Evolutionary conservation across 2,797 vertebrate species (phyloP), one percentile per base, ranked within the genome.

Genomic region (Propithecus perrieri): DNA sequence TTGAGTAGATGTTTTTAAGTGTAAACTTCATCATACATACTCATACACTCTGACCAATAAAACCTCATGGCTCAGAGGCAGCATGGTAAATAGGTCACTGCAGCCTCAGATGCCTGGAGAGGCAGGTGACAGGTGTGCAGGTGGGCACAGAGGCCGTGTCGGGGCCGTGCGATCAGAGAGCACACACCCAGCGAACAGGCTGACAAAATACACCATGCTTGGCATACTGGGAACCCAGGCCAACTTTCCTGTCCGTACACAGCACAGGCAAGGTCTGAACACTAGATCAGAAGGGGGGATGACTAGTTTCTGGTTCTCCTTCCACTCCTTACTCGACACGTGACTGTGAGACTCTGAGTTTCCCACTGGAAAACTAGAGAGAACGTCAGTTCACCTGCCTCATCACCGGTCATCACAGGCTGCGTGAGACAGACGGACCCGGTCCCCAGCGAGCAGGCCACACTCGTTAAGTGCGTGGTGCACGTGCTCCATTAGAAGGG

Each of bases 191-290:
- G 35, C 0, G 8, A 61, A 26, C 1, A 50, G 43, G 46, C 76
- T 88, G 55, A 53, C 50, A 86, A 63, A n/a, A 18, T 2, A 14
- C 28, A 7, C 28, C 0, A 0, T 0, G 30, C 22, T 18, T 2
- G 13, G 4, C 22, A 65, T 10, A 33, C 28, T 35, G 75, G 26
- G 84, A 72, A 85, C 14, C 26, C 53, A 28, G 17, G n/a, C 41
- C 17, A 10, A 2, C 14, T 7, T 41, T 50, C 30, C 14, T 10
- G 13, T 26, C 55, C 0, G 0, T 50, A 28, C 12, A 17, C 61
- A 46, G 2, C 9, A 26, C 0, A 24, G 13, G 8, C 22, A 61
- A 50, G 30, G 48, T 33, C 48, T 67, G 15, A 61, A 26, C 46
- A 30, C 71, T 4, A 15, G 65, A 59, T 33, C 24, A 33, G 38